Evolutionary conservation across 30 jellyfish, hydroid and myxozoan genomes (phyloP).

Genomic region (Aurelia coerulea): DNA sequence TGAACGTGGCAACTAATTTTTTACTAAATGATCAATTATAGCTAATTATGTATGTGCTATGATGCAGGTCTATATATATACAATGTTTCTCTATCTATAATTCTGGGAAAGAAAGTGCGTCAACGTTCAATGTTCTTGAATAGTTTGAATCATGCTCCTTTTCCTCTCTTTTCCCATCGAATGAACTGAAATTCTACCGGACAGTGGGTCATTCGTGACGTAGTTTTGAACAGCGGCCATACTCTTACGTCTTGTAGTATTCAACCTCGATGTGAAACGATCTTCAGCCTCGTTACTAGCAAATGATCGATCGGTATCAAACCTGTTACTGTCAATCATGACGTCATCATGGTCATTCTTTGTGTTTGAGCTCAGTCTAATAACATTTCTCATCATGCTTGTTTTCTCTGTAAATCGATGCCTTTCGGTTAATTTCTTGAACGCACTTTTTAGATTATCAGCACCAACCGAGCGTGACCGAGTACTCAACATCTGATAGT

Average conservation of each 20-base stretch:
- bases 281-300: slow-evolving; percentile 51
- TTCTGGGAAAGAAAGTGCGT: no score
- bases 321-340: background rate
- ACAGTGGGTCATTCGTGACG: slow-evolving; percentile 49
- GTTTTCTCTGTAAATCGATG: slow-evolving; percentile 49
- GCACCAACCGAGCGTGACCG: background rate
- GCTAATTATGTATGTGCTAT: no score
- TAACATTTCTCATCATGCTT: slow-evolving; percentile 52
- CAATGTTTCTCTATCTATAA: no score
- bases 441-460: slow-evolving; percentile 18
- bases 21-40: no score
- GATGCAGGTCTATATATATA: no score
- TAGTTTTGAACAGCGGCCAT: slow-evolving; percentile 45
- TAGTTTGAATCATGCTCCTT: slow-evolving; percentile 36
- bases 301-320: slow-evolving; percentile 4
- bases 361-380: slow-evolving; percentile 37
- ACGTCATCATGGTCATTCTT: slow-evolving; percentile 8
- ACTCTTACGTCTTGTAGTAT: slow-evolving; percentile 16
- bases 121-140: slow-evolving; percentile 11
- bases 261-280: slow-evolving; percentile 67
- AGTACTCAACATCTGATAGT: background rate
- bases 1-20: no score
- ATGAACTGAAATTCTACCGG: slow-evolving; percentile 60
- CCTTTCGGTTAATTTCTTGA: slow-evolving; percentile 22
- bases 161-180: slow-evolving; percentile 26